Evolutionary conservation across 2,113 vertebrate species (phyloP), one percentile per base, ranked within the genome.

Genomic region (Myanophis thanlyinensis): DNA sequence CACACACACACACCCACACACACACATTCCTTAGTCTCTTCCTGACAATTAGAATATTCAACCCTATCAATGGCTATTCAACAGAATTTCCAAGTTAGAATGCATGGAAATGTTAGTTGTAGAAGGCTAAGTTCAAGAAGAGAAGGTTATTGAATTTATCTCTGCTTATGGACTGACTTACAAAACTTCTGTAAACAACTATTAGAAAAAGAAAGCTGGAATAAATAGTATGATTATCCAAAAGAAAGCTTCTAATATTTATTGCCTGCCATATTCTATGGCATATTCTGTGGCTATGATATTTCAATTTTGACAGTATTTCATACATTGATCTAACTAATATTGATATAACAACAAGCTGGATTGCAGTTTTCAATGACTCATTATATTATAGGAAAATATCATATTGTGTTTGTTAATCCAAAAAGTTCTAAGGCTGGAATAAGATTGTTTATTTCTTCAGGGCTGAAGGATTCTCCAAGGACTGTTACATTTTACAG

Each of bases 401-500:
- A 94, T 51, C 53, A 93, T 15, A 94, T 44, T 62, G 11, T 62
- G 7, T 27, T 90, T 95, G 94, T 94, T 92, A 49, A 49, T 9
- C 4, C 90, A 93, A 94, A 85, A 40, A n/a, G 0, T 13, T 20
- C 93, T 84, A 95, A 46, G 73, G 67, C 4, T 53, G 52, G 52
- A 53, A 53, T 20, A 53, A 53, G 52, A 53, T 53, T 53, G 94
- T 96, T 94, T 91, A 94, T 95, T 94, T 96, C 94, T 97, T 96
- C 95, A 96, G 87, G 91, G 94, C 93, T 87, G 86, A 96, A 93
- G 93, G 94, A 94, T 97, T 97, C 94, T 95, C 95, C 25, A 95
- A 96, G 96, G 54, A 59, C 88, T 94, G 27, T 93, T 96, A 23
- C 1, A 2, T 13, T 46, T 46, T 56, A 85, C 4, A 11, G 2